Base-by-base conservation (phyloP, 2,113 vertebrate species). In the Melanostigma gelatinosum region DNA sequence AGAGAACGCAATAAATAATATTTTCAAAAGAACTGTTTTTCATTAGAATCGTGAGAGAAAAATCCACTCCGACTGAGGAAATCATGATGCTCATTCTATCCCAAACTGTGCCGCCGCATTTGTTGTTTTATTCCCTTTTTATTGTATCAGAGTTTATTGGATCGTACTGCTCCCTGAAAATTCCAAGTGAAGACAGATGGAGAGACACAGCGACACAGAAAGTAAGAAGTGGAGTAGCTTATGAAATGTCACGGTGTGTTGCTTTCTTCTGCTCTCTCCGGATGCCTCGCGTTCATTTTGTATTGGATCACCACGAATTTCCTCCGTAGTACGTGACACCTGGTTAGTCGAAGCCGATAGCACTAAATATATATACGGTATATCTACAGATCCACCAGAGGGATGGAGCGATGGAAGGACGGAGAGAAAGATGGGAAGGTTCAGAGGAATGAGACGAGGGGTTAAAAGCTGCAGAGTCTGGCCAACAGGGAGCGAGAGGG, bases 391-490 rank as follows among this genome's bases (percentile, higher is more conserved):
- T 72, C 63, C 57, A 48, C 79, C 44, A 24, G 48, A 63, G 70
- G 67, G 74, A 80, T 27, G 74, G 40, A 75, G 76, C 3, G 72
- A 84, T 81, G 77, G 77, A 83, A 63, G 34, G 79, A 75, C 50
- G 42, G 79, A 66, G 58, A 69, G 77, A 66, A 75, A 74, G 78
- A 83, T 72, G 68, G 83, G 68, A 58, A 79, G 84, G 72, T 83
- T 90, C 86, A 90, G 86, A 50, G 67, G 83, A 87, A 87, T 81
- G 84, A 90, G 91, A 85, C 57, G 68, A 85, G 77, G 85, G 88
- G 87, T 92, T 90, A 90, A 90, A 92, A 91, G 89, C 85, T 86
- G 92, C 88, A 48, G 87, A 87, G 88, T 83, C 79, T 82, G 85
- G 87, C 84, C 89, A 87, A 87, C 68, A 70, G 88, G 80, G 89